Conservation (phyloP, 2,888 invertebrate genomes). For the Cheilosia scutellata region DNA sequence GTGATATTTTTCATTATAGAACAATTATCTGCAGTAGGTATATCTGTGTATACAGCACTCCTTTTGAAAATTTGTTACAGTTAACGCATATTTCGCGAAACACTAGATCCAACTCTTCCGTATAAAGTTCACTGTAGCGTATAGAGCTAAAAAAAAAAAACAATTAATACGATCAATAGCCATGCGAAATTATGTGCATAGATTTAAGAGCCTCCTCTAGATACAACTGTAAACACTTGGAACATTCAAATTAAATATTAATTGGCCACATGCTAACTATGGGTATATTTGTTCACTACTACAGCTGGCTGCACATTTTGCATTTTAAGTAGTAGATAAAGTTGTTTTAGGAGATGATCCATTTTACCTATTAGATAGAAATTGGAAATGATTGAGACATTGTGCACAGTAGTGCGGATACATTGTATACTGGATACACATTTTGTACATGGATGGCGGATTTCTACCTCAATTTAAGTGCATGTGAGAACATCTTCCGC, state of each 20-base stretch:
- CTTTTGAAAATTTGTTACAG: constrained; percentile 38
- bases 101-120: constrained; percentile 35
- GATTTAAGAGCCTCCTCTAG: constrained; percentile 14
- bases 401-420: no score
- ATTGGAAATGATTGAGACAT: background rate
- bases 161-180: constrained; percentile 60
- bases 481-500: no score
- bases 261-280: constrained; percentile 17
- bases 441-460: no score
- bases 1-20: background rate
- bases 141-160: constrained; percentile 35
- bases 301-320: constrained; percentile 16
- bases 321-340: background rate
- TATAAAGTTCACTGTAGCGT: constrained; percentile 55
- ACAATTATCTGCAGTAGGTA: background rate
- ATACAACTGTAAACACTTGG: constrained; percentile 39
- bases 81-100: constrained; percentile 25
- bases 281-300: constrained; percentile 14
- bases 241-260: constrained; percentile 12
- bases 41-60: background rate
- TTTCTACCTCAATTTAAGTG: no score
- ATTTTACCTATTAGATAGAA: background rate
- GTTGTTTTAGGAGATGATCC: background rate
- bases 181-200: constrained; percentile 43
- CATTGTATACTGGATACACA: no score